Percentiles rank a stretch among this genome's conserved stretches.
Conservation (phyloP, 2,797 vertebrate species). For the Kryptopterus vitreolus region DNA sequence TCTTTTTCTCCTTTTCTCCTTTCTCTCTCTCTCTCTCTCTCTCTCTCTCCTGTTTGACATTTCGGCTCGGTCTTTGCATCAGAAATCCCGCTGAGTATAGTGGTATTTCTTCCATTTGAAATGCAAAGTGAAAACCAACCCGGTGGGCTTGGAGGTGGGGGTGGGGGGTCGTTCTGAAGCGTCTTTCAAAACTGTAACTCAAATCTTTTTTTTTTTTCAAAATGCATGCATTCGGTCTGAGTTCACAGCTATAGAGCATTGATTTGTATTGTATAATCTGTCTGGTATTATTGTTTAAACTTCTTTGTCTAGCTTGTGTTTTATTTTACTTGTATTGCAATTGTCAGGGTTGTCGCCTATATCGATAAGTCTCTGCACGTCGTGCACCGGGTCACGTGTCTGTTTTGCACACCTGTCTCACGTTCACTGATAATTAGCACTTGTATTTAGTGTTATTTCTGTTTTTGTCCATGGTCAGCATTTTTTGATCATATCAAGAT, state of each 20-base stretch:
- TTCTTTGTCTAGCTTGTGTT: background rate
- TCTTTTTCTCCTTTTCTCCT: background rate
- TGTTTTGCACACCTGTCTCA: no score
- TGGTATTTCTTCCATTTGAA: conserved; percentile 28
- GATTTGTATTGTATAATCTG: background rate
- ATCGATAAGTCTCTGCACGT: no score
- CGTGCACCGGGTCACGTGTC: no score
- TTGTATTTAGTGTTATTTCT: no score
- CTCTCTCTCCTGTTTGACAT: background rate
- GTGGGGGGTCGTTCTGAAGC: conserved; percentile 3
- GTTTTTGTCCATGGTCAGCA: no score
- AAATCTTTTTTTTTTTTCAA: conserved; percentile 1
- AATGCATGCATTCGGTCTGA: background rate
- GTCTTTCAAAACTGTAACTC: background rate
- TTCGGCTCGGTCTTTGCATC: conserved; percentile 2
- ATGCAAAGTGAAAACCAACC: conserved; percentile 39
- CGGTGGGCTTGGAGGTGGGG: conserved; percentile 15
- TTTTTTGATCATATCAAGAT: no score
- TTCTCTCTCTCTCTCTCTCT: background rate
- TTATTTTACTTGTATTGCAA: background rate
- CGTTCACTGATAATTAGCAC: no score
- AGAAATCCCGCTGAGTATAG: background rate
- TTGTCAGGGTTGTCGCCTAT: no score
- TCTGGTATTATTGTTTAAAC: background rate
- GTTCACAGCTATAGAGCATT: background rate